Percentiles rank a stretch among this genome's conserved stretches.
These are phyloP conservation scores for Sebastes itinus DNA, from an alignment of 2,797 vertebrate genomes.

Conservation along the genomic window DNA sequence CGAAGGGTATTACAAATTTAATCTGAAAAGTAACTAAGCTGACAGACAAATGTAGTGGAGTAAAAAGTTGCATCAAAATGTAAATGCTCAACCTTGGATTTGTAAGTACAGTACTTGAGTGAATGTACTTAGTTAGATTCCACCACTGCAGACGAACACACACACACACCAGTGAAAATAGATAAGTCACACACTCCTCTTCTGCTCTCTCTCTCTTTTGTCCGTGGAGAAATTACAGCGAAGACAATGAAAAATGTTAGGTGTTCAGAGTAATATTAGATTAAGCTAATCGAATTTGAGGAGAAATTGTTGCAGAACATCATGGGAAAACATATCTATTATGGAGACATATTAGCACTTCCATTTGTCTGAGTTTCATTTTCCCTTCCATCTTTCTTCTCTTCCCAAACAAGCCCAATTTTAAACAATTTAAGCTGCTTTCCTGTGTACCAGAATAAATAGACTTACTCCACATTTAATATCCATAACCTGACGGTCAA, in stretches of 20 bases:
- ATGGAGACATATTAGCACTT: conserved; percentile 71
- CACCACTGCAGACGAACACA: neutral
- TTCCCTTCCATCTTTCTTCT: conserved; percentile 18
- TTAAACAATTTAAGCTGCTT: conserved; percentile 9
- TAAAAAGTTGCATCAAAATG: neutral
- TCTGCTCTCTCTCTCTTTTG: conserved; percentile 27
- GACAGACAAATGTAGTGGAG: neutral
- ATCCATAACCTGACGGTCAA: conserved; percentile 9
- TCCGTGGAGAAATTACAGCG: conserved; percentile 63
- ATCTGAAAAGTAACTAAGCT: neutral
- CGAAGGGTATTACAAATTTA: neutral
- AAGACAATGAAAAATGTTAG: conserved; percentile 80
- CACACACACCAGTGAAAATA: conserved; percentile 22
- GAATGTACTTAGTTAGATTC: neutral
- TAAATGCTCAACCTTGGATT: neutral
- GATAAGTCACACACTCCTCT: conserved; percentile 14
- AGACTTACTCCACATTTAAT: conserved; percentile 22
- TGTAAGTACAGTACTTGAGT: neutral
- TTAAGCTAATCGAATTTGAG: conserved; percentile 77
- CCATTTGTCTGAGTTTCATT: conserved; percentile 60
- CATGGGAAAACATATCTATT: conserved; percentile 78
- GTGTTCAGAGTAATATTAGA: conserved; percentile 76
- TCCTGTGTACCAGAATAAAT: neutral
- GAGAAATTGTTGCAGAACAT: conserved; percentile 73
- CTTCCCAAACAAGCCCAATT: neutral